Evolutionary conservation across 2,888 invertebrate species (phyloP), one percentile per base, ranked within the genome.

Genomic region (Thereva nobilitata): DNA sequence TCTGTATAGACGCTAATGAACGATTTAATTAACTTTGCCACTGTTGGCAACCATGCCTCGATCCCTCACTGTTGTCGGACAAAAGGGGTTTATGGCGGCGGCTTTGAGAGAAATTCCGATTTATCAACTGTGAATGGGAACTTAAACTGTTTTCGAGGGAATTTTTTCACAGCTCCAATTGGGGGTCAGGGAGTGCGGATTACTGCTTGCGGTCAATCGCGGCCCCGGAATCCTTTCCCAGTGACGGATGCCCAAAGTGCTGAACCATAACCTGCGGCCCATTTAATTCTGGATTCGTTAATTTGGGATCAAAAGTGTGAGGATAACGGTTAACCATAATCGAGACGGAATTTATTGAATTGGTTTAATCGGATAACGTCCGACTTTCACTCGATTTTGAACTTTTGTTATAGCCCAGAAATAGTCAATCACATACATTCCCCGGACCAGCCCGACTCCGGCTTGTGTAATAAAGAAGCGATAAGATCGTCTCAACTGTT

Each of bases 21-120:
- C 69, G 67, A 69, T 69, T 69, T 69, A 69, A 69, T 69, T 67
- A 69, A 69, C 66, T 69, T 69, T 69, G 69, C 69, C 69, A 69
- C 69, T 64, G 69, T 69, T 59, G 59, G 59, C 59, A 45, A 59
- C 38, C 49, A 35, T 8, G 38, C 8, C 12, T 40, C 34, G 7
- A 64, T 66, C 70, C 65, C 67, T 70, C 67, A 59, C 56, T 47
- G 50, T n/a, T n/a, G 66, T 44, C 10, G 54, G 68, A 55, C 67
- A 64, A 64, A 42, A 59, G 64, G 45, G 64, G 64, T 63, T 69
- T 68, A 66, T 42, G 53, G 50, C 52, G 50, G 45, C 64, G 54
- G 34, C 3, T 12, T 44, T n/a, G 37, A 44, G 56, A 59, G 47
- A 59, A 59, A 59, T 57, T 59, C 49, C 59, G 49, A 59, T 47